phyloP scores from a whole-genome alignment of 64 coral and sea anemone species.

The Acropora tenuis region DNA sequence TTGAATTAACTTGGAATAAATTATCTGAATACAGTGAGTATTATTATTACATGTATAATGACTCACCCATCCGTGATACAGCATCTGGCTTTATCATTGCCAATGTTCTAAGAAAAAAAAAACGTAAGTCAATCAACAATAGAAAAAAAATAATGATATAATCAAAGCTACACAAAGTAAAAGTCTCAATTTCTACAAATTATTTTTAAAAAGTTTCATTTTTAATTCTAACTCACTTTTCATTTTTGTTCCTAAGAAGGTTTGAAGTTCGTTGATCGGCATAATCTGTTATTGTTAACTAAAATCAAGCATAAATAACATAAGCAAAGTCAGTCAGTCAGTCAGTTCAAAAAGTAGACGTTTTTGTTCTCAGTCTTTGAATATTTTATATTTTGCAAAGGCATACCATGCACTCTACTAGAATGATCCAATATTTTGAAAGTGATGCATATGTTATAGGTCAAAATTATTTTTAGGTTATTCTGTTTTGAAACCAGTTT shows the following conservation, averaged over 20 bases:
- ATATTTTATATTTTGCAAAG: too few species aligned
- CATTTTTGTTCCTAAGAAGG: conserved; percentile 74
- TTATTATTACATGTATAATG: neutral
- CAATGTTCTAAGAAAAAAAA: conserved; percentile 64
- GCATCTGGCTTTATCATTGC: conserved; percentile 95
- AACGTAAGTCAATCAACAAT: neutral
- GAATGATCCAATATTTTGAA: too few species aligned
- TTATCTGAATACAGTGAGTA: too few species aligned
- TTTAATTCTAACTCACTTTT: conserved; percentile 60
- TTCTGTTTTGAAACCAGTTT: too few species aligned
- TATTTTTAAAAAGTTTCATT: neutral
- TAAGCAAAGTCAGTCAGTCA: neutral
- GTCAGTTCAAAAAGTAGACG: too few species aligned
- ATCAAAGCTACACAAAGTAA: neutral
- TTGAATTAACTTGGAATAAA: too few species aligned
- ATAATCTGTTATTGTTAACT: conserved; percentile 88
- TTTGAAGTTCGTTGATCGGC: conserved; percentile 77
- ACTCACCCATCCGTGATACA: conserved; percentile 78
- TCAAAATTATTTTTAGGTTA: too few species aligned
- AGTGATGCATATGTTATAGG: too few species aligned
- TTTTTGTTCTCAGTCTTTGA: too few species aligned
- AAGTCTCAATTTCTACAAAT: too few species aligned
- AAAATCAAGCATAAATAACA: neutral
- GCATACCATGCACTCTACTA: too few species aligned
- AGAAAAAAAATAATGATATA: neutral